A percentile compares a stretch with the other conserved stretches of the same genome.
phyloP scores from a whole-genome alignment of 2,797 vertebrate species.

The Galago senegalensis region DNA sequence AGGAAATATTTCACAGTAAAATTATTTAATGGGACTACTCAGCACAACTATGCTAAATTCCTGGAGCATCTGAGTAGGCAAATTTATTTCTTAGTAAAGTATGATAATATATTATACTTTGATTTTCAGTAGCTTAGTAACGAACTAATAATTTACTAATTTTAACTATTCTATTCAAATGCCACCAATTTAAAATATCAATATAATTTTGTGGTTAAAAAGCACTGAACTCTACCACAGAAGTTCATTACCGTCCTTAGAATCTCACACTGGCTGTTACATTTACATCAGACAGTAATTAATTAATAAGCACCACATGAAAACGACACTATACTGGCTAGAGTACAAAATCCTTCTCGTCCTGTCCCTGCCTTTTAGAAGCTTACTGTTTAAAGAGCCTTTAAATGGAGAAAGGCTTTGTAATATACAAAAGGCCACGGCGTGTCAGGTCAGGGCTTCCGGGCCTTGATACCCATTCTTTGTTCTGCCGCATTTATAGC shows the following conservation, averaged over 20 bases:
- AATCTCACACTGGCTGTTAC: background rate
- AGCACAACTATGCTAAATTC: background rate
- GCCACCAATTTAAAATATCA: background rate
- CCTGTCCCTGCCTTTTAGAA: background rate
- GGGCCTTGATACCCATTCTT: background rate
- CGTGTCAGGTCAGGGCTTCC: background rate
- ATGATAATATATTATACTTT: background rate
- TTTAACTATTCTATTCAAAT: background rate
- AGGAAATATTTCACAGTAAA: slow-evolving; percentile 6
- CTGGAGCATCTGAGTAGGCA: background rate
- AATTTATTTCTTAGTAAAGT: background rate
- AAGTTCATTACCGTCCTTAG: background rate
- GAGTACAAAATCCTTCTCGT: background rate
- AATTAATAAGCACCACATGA: background rate
- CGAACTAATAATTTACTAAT: background rate
- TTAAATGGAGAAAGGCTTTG: background rate
- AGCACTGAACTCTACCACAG: background rate
- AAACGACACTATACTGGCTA: background rate
- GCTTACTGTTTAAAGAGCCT: background rate
- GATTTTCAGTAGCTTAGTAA: background rate
- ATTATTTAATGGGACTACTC: background rate
- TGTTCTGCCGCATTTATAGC: background rate
- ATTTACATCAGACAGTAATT: background rate
- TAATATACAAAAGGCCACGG: background rate
- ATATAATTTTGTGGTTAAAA: background rate